Evolutionary conservation across 2,888 invertebrate species (phyloP).

Genomic region (Tenodera sinensis): DNA sequence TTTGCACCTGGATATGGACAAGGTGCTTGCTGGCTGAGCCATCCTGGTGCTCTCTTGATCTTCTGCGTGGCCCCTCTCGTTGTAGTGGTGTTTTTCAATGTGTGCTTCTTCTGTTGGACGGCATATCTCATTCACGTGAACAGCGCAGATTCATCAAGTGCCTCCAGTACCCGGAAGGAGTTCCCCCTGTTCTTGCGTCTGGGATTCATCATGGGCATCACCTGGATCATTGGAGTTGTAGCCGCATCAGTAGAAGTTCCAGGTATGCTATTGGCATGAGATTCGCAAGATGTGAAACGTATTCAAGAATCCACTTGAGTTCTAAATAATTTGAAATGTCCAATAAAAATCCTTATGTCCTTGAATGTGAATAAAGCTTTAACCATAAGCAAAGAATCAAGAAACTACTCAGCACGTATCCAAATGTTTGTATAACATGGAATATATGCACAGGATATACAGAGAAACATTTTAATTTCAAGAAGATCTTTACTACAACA

Average conservation of each 20-base stretch:
- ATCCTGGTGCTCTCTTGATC: not conserved
- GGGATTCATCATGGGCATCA: slow-evolving; percentile 3
- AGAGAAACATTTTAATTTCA: too few species aligned
- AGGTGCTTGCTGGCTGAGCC: not conserved
- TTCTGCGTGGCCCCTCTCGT: not conserved
- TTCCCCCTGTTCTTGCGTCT: not conserved
- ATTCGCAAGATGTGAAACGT: too few species aligned
- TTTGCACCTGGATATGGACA: not conserved
- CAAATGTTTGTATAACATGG: too few species aligned
- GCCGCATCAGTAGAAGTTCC: not conserved
- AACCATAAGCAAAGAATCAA: too few species aligned
- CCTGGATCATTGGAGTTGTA: not conserved
- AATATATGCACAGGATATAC: too few species aligned
- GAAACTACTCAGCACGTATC: too few species aligned
- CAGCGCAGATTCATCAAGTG: not conserved
- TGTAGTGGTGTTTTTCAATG: not conserved
- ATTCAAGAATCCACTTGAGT: too few species aligned
- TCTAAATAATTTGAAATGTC: too few species aligned
- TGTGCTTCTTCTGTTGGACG: not conserved
- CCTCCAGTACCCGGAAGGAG: not conserved
- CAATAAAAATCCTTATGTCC: too few species aligned
- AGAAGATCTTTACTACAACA: too few species aligned
- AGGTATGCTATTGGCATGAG: not conserved
- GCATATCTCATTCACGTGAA: not conserved
- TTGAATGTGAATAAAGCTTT: too few species aligned